Percentiles rank a stretch among this genome's conserved stretches.
phyloP scores from a whole-genome alignment of 2,888 invertebrate species.

The Dexiosoma caninum region DNA sequence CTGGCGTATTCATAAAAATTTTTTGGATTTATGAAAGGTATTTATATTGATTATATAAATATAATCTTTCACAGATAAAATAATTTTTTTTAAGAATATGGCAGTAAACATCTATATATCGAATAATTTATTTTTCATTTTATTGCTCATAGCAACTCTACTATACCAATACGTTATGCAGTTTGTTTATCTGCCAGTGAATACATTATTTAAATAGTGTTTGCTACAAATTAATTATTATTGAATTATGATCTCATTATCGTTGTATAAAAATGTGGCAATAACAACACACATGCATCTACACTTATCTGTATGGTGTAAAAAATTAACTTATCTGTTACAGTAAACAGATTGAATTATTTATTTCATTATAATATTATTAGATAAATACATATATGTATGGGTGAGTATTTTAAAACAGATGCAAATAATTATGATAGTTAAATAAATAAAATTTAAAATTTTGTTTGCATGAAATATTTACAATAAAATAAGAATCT shows the following conservation, averaged over 20 bases:
- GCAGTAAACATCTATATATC: too few species aligned
- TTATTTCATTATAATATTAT: background rate
- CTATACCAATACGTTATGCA: background rate
- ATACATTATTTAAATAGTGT: background rate
- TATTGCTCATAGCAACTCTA: background rate
- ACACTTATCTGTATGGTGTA: background rate
- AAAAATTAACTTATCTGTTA: background rate
- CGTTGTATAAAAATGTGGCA: background rate
- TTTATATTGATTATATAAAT: too few species aligned
- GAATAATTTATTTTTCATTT: background rate
- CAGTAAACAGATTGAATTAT: background rate
- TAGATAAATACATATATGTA: too few species aligned
- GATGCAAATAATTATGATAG: background rate
- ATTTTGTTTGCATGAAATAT: too few species aligned
- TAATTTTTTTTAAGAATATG: too few species aligned
- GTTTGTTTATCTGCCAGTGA: background rate
- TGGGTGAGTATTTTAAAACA: too few species aligned
- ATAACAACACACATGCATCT: background rate
- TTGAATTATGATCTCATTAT: background rate
- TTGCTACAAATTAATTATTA: background rate
- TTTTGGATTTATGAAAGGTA: too few species aligned
- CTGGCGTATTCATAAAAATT: too few species aligned
- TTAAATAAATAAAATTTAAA: background rate
- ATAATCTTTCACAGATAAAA: too few species aligned
- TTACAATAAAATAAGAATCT: too few species aligned